phyloP scores from a whole-genome alignment of 2,888 invertebrate genomes.

The Apotomis turbidana region DNA sequence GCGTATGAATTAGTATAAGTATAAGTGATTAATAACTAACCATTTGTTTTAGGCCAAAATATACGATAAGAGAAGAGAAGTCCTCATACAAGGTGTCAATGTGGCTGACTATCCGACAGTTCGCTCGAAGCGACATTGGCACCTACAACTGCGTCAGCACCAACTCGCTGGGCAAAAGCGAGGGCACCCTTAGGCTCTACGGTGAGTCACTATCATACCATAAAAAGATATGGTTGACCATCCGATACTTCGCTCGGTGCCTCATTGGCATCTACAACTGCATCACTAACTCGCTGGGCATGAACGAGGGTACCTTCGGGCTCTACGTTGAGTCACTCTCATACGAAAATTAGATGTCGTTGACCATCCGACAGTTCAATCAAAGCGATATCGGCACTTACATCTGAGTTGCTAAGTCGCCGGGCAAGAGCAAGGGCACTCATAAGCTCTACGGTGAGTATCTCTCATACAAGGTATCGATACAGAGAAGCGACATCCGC shows the following conservation, averaged over 20 bases:
- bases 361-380: slow-evolving; percentile 85
- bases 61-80: slow-evolving; percentile 88
- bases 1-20: too few species aligned
- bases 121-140: slow-evolving; percentile 81
- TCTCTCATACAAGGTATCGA: slow-evolving; percentile 88
- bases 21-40: too few species aligned
- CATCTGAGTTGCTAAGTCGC: slow-evolving; percentile 91
- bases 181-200: slow-evolving; percentile 89
- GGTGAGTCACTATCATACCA: slow-evolving; percentile 85
- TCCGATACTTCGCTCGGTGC: slow-evolving; percentile 81
- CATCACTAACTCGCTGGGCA: slow-evolving; percentile 90
- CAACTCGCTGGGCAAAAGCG: slow-evolving; percentile 90
- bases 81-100: slow-evolving; percentile 90
- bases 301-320: slow-evolving; percentile 89
- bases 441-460: slow-evolving; percentile 85
- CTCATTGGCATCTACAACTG: slow-evolving; percentile 90
- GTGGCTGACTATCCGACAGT: slow-evolving; percentile 87
- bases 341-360: slow-evolving; percentile 89
- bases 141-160: slow-evolving; percentile 92
- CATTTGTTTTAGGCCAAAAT: slow-evolving; percentile 85
- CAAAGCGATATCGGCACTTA: slow-evolving; percentile 86
- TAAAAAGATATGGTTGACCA: slow-evolving; percentile 87
- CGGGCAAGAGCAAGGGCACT: slow-evolving; percentile 90
- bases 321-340: slow-evolving; percentile 84
- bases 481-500: slow-evolving; percentile 86